Percentiles rank a stretch among this genome's conserved stretches.
Conservation (phyloP, 2,797 vertebrate genomes). For the Amblyraja radiata region DNA sequence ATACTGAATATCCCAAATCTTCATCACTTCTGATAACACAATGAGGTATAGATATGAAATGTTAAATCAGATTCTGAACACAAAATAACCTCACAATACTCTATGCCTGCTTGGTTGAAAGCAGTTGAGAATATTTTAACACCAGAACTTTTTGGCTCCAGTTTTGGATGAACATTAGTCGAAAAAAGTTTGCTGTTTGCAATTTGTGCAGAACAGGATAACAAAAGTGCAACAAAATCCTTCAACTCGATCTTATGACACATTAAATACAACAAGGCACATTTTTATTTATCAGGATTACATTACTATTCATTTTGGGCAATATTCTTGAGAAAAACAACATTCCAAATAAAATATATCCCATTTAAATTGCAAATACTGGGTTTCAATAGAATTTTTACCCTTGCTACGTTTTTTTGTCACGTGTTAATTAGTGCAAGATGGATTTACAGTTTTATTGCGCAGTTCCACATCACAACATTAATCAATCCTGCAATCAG, state of each 20-base stretch:
- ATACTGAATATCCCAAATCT: neutral
- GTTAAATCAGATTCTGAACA: neutral
- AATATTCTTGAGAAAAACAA: neutral
- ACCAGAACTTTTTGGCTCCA: neutral
- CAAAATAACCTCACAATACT: neutral
- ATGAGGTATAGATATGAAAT: neutral
- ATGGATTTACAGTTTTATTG: conserved; percentile 56
- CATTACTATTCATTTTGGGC: neutral
- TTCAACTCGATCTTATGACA: neutral
- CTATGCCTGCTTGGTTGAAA: neutral
- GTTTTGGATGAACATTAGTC: neutral
- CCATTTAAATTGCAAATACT: conserved; percentile 33
- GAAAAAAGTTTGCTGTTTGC: neutral
- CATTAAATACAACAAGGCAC: neutral
- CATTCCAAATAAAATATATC: conserved; percentile 2
- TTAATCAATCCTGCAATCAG: conserved; percentile 60
- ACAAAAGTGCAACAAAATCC: neutral
- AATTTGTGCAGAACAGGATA: neutral
- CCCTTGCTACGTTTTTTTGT: conserved; percentile 51
- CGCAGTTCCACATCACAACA: conserved; percentile 52
- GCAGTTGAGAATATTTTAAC: conserved; percentile 3
- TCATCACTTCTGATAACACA: neutral
- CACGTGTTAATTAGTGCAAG: conserved; percentile 52
- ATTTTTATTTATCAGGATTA: neutral
- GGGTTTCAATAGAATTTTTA: conserved; percentile 46